Evolutionary conservation across 2,888 invertebrate genomes (phyloP).

Genomic region (Poecilus cupreus): DNA sequence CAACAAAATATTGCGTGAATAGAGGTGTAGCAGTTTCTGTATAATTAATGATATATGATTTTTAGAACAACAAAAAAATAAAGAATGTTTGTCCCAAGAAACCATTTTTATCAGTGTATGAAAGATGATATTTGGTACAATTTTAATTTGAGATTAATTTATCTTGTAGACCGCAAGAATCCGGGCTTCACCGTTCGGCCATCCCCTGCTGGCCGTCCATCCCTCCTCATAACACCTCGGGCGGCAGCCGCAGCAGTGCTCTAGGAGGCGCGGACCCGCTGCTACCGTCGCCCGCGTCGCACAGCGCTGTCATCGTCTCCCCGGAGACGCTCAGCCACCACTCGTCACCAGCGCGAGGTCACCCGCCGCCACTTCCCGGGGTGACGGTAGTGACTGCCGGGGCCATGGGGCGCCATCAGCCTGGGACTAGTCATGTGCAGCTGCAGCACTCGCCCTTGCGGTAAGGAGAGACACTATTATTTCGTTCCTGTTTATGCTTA

Average conservation of each 20-base stretch:
- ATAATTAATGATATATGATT: no score
- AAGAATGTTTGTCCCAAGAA: no score
- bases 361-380: slow-evolving; percentile 19
- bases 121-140: no score
- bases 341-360: slow-evolving; percentile 77
- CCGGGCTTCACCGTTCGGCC: not conserved
- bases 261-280: slow-evolving; percentile 73
- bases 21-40: no score
- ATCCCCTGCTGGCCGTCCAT: slow-evolving; percentile 75
- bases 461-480: not conserved
- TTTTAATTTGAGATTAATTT: no score
- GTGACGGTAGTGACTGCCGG: not conserved
- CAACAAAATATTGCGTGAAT: no score
- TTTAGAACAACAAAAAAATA: no score
- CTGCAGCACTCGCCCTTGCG: slow-evolving; percentile 7
- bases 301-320: slow-evolving; percentile 84
- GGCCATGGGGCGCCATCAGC: not conserved
- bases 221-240: slow-evolving; percentile 79
- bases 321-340: slow-evolving; percentile 84
- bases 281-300: slow-evolving; percentile 85
- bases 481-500: no score
- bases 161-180: slow-evolving; percentile 65
- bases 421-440: not conserved
- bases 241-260: slow-evolving; percentile 76
- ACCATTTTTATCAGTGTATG: no score